Evolutionary conservation across 2,113 vertebrate genomes (phyloP).

Genomic region (Psilopsiagon aymara): DNA sequence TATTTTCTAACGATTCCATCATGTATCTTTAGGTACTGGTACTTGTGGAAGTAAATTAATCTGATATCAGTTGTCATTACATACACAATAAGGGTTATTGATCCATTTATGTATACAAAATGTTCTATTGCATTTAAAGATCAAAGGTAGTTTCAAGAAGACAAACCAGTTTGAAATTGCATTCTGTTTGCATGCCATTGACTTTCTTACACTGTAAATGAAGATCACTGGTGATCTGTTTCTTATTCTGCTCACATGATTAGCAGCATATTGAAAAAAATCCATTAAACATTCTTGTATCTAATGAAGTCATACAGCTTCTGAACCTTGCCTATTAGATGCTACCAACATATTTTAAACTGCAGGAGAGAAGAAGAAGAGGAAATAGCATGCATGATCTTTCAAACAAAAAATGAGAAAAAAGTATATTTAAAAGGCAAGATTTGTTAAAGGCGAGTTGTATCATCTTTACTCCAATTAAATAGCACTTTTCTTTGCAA

Average conservation of each 20-base stretch:
- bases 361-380: neutral
- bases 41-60: neutral
- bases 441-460: neutral
- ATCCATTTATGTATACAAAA: neutral
- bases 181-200: neutral
- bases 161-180: neutral
- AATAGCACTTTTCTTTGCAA: neutral
- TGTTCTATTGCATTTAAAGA: neutral
- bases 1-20: slow-evolving; percentile 10
- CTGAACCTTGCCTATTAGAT: neutral
- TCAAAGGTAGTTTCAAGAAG: neutral
- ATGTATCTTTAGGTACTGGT: neutral
- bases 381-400: neutral
- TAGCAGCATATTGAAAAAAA: neutral
- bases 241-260: neutral
- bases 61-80: neutral
- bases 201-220: neutral
- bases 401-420: neutral
- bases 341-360: neutral
- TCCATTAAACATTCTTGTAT: neutral
- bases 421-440: neutral
- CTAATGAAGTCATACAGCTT: neutral
- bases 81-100: neutral
- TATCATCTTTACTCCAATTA: neutral
- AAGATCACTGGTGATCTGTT: neutral